Evolutionary conservation across 2,113 vertebrate genomes (phyloP), one percentile per base, ranked within the genome.

Genomic region (Ginglymostoma cirratum): DNA sequence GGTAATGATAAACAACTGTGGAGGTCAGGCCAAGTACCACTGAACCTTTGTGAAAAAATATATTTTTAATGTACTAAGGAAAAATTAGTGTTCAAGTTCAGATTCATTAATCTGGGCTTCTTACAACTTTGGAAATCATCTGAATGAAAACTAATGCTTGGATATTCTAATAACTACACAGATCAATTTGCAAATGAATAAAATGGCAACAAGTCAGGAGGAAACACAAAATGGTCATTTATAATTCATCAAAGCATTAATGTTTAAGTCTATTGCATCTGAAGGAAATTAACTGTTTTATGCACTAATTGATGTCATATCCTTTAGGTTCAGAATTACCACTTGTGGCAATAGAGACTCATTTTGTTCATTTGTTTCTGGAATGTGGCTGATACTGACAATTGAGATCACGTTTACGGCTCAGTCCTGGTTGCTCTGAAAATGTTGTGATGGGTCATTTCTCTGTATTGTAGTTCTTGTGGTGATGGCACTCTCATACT

Each of bases 211-310:
- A 66, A 93, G 61, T 93, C 89, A 93, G 89, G 89, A 93, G 66
- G 61, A 66, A 66, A 66, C 89, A 67, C 61, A 93, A 93, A 83
- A 93, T 93, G 61, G 34, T 66, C 89, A 93, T 93, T 93, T 93
- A 93, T 93, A 93, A 93, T 93, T 93, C 89, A 93, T 93, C 34
- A 38, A n/a, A 93, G 66, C 89, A 93, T 93, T 66, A 93, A 93
- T 93, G 61, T 93, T 93, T 93, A 93, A 93, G 66, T 67, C 34
- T 93, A 61, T 93, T 38, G 89, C n/a, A 61, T 67, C 89, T 93
- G 61, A 93, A 93, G 61, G 89, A 93, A 67, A 93, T 93, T 61
- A 38, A 38, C 89, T 93, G 89, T 93, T 93, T 93, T 93, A 66
- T 66, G 61, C 61, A 66, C 21, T 93, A n/a, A 24, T 93, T 66